Conservation (phyloP, 2,113 vertebrate genomes). For the Ptilorrhoa leucosticta region DNA sequence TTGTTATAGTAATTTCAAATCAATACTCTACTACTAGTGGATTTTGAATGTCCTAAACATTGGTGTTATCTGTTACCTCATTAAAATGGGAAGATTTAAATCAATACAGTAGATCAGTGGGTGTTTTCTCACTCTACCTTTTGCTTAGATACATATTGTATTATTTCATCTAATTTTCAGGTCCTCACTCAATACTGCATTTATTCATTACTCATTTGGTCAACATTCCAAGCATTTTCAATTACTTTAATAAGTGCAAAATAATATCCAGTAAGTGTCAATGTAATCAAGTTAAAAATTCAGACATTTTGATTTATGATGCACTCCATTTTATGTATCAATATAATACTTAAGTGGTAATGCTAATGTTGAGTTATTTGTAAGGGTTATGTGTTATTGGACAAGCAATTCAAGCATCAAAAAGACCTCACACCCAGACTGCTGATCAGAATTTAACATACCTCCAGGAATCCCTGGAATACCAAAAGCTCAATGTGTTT, state of each 20-base stretch:
- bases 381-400: background rate
- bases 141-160: background rate
- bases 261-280: background rate
- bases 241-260: background rate
- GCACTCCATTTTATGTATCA: background rate
- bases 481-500: background rate
- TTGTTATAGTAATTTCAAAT: background rate
- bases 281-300: background rate
- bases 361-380: background rate
- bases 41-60: background rate
- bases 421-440: background rate
- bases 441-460: background rate
- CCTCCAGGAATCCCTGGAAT: background rate
- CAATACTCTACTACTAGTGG: background rate
- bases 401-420: background rate
- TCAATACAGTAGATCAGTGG: background rate
- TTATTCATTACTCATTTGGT: background rate
- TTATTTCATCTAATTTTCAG: background rate
- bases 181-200: background rate
- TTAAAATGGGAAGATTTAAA: background rate
- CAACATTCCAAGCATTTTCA: background rate
- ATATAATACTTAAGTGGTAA: background rate
- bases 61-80: background rate
- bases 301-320: background rate
- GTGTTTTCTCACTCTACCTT: background rate